Evolutionary conservation across 2,113 vertebrate species (phyloP), one percentile per base, ranked within the genome.

Genomic region (Paraplagusia blochii): DNA sequence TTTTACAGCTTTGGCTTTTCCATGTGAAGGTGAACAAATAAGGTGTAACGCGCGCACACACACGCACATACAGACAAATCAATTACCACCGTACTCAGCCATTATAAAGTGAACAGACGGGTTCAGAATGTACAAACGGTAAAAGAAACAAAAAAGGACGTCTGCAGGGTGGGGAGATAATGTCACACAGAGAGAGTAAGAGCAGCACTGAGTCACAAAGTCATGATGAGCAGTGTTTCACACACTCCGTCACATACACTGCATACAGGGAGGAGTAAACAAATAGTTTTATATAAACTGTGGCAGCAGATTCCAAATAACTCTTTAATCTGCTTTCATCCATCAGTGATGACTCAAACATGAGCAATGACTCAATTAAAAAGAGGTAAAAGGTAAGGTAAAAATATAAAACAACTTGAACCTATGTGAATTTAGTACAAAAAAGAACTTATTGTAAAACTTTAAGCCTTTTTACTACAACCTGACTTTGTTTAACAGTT

Each of bases 201-300:
- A 51, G 33, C 44, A 10, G n/a, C 15, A 15, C 34, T 53, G 60
- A 73, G 33, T 65, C 60, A 77, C 9, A 5, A 14, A 19, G 11
- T n/a, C 17, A 19, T 13, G 14, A 53, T 19, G 13, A 35, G 40
- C 15, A 19, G 2, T 15, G n/a, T 45, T 15, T 29, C 36, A 10
- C 6, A 18, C 4, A 43, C 14, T 47, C 16, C 2, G 1, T 17
- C 29, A 18, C n/a, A 9, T 45, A 35, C 44, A 17, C 10, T 7
- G 1, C 4, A 9, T 18, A 19, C 5, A 2, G n/a, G 7, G 35
- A 18, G n/a, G n/a, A 8, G 8, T 35, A 44, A 56, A 19, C 9
- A 10, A 44, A 11, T 2, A 12, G 9, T 18, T 11, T 29, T 12
- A n/a, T 19, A 40, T 19, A 44, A 44, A 68, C 43, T 44, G 35